These are phyloP conservation scores for Aldabrachelys gigantea DNA, from an alignment of 2,113 vertebrate species.

Conservation along the genomic window DNA sequence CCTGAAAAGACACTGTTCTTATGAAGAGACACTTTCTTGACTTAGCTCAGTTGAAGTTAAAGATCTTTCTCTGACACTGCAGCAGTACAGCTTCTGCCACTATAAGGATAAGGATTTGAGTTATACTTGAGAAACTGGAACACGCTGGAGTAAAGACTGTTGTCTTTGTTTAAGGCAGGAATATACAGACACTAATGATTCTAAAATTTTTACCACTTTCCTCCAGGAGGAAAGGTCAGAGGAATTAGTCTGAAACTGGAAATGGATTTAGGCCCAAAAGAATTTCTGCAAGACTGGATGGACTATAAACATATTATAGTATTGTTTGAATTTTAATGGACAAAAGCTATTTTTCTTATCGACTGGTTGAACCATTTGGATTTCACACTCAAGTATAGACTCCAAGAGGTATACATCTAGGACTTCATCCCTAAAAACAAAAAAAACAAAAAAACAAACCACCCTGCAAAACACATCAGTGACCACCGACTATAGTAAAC, in stretches of 20 bases:
- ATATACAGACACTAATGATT: not conserved
- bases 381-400: not conserved
- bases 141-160: not conserved
- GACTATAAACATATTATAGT: not conserved
- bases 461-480: not conserved
- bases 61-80: not conserved
- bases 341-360: not conserved
- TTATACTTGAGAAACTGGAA: not conserved
- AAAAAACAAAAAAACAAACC: not conserved
- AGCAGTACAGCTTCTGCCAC: not conserved
- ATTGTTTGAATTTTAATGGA: not conserved
- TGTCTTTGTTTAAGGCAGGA: too few relatives aligned
- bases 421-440: not conserved
- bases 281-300: not conserved
- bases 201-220: not conserved
- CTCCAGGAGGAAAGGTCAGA: not conserved
- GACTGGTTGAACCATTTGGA: not conserved
- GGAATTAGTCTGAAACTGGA: not conserved
- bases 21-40: not conserved
- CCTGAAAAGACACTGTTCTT: not conserved
- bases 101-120: not conserved
- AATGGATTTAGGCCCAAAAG: not conserved
- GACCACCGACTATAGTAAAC: rapidly evolving
- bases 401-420: not conserved
- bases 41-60: not conserved